Conservation (phyloP, 92 coral and sea anemone genomes). For the Porites cylindrica region DNA sequence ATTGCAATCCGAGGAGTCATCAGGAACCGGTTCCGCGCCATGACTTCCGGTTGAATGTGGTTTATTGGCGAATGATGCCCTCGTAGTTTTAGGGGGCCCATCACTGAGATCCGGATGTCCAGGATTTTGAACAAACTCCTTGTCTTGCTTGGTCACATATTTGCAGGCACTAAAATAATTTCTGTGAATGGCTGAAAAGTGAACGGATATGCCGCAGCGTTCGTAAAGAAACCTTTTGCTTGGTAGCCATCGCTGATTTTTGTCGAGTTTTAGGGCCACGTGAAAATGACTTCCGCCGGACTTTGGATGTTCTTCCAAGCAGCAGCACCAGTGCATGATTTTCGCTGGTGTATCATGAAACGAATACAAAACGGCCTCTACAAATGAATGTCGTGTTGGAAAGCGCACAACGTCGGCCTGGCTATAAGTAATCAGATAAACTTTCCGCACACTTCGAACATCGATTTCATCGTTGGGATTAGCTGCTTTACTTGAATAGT, state of each 20-base stretch:
- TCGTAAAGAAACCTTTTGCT: background rate
- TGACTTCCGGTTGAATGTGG: background rate
- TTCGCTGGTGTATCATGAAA: constrained; percentile 28
- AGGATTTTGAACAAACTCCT: constrained; percentile 37
- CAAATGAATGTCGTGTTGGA: constrained; percentile 34
- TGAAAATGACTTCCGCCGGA: constrained; percentile 52
- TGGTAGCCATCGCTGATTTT: constrained; percentile 28
- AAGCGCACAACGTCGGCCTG: constrained; percentile 36
- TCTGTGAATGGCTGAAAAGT: constrained; percentile 55
- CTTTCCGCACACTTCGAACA: too few species aligned
- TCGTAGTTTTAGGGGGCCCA: background rate
- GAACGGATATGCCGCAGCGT: constrained; percentile 30
- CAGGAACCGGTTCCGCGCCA: too few species aligned
- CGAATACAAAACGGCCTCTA: constrained; percentile 46
- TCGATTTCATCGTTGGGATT: too few species aligned
- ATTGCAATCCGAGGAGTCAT: background rate
- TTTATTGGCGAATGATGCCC: too few species aligned
- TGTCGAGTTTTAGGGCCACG: constrained; percentile 32
- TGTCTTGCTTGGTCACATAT: constrained; percentile 60
- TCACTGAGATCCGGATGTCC: constrained; percentile 60
- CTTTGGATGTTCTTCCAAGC: constrained; percentile 50
- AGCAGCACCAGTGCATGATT: constrained; percentile 56
- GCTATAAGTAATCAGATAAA: constrained; percentile 56
- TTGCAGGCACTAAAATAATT: constrained; percentile 68
- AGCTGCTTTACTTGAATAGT: too few species aligned